Evolutionary conservation across 2,113 vertebrate genomes (phyloP), one percentile per base, ranked within the genome.

Genomic region (Paracanthobrama guichenoti): DNA sequence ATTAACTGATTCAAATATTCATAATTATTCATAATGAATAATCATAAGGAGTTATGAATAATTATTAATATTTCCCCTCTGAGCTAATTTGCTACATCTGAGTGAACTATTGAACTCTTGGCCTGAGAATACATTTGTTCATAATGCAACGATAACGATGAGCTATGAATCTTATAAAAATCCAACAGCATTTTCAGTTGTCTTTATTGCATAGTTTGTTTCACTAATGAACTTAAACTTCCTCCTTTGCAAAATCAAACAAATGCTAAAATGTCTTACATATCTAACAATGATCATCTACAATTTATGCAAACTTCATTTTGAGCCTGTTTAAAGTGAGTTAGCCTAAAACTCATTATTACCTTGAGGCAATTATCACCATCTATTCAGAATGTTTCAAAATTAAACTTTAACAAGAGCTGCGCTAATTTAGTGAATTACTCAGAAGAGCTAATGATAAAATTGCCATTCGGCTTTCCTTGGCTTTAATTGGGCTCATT

Each of bases 401-500:
- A 82, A 82, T 82, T 82, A 82, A 82, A 82, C 64, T 73, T 66
- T 87, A 87, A 87, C 81, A 76, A 87, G 73, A 72, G 53, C 64
- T 66, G 62, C 7, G 80, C 62, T 81, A 82, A 87, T 85, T 69
- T 53, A 71, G 31, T 59, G 60, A 82, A 87, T 87, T 85, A 82
- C 35, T 85, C 73, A 82, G 74, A 12, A 62, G 74, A 82, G 79
- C 60, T 85, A 87, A 87, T 87, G 83, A 85, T 87, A 81, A 85
- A 84, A 85, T 74, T 87, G 76, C 79, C 57, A 46, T 82, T 85
- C 31, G 79, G 81, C 83, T 87, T 85, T 78, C 62, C 50, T 83
- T 66, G 59, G 26, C 24, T 57, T 28, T 87, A 85, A 87, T 87
- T 85, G 84, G 66, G 67, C 64, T 55, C 79, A 57, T 78, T 50